phyloP scores from a whole-genome alignment of 2,113 vertebrate genomes.

The Malurus melanocephalus region DNA sequence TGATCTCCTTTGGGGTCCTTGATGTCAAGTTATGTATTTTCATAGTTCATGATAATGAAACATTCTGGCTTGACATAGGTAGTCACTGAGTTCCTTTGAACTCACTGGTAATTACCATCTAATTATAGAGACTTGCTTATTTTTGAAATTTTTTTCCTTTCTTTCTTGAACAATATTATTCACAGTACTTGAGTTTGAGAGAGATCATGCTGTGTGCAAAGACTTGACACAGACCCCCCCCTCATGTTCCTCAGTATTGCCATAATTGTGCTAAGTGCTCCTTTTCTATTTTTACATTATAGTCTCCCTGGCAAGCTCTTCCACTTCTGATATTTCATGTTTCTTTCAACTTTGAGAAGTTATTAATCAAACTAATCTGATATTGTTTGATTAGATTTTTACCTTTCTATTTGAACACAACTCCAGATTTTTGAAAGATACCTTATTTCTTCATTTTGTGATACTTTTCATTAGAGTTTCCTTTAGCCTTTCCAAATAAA shows the following conservation, averaged over 20 bases:
- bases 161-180: not conserved
- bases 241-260: not conserved
- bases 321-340: not conserved
- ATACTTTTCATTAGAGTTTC: not conserved
- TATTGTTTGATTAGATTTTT: not conserved
- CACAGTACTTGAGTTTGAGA: not conserved
- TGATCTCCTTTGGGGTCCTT: not conserved
- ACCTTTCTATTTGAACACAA: not conserved
- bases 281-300: not conserved
- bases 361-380: not conserved
- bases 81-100: not conserved
- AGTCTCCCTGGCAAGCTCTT: not conserved
- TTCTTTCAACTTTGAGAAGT: not conserved
- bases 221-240: not conserved
- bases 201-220: not conserved
- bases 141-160: not conserved
- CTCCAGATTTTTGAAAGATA: not conserved
- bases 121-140: not conserved
- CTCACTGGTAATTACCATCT: not conserved
- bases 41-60: not conserved
- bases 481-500: not conserved
- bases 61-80: not conserved
- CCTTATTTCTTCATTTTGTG: not conserved
- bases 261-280: fast-evolving
- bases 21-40: not conserved